Base-by-base conservation (phyloP, 2,888 invertebrate species). In the Caenorhabditis angaria region DNA sequence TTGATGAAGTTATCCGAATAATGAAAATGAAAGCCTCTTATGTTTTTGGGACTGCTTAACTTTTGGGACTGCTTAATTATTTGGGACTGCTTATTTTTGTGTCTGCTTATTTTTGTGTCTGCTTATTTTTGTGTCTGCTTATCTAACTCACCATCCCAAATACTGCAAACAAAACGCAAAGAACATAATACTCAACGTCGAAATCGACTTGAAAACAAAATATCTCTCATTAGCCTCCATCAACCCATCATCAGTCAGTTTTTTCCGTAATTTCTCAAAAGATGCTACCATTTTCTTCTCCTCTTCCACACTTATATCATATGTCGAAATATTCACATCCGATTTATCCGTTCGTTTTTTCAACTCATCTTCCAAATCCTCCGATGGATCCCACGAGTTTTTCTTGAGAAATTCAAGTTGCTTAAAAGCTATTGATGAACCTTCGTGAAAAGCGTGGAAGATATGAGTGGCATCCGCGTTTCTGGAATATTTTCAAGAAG, bases 381-480 rank as follows among this genome's bases (percentile, higher is more conserved):
- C 67, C 14, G 70, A 64, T 28, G 60, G 55, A 6, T 70, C 69
- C 69, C 64, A 65, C 18, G 72, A 60, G 27, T 54, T 0, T 48
- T 72, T 77, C 48, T 79, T 79, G 53, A 77, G 55, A 24, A 69
- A 28, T 27, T 77, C 70, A 25, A 86, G 57, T 70, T 86, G 83
- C 57, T 86, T 86, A 70, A 83, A 86, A 0, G 86, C 86, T 29
- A 61, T 66, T 22, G 70, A 65, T 27, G 80, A 81, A 56, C 86
- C 86, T 61, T 84, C 83, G 57, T 86, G 86, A 66, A 86, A 86
- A 1, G 86, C 86, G 70, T 86, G 82, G 72, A 86, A 86, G 29
- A 85, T 83, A 58, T 84, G 84, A 8, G 86, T 86, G 22, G 86
- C 86, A 70, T 86, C 86, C 25, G 84, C 56, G 22, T 55, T 10